These are phyloP conservation scores for Sabellastarte sp. DNA, from an alignment of 2,888 invertebrate genomes.

Conservation along the genomic window DNA sequence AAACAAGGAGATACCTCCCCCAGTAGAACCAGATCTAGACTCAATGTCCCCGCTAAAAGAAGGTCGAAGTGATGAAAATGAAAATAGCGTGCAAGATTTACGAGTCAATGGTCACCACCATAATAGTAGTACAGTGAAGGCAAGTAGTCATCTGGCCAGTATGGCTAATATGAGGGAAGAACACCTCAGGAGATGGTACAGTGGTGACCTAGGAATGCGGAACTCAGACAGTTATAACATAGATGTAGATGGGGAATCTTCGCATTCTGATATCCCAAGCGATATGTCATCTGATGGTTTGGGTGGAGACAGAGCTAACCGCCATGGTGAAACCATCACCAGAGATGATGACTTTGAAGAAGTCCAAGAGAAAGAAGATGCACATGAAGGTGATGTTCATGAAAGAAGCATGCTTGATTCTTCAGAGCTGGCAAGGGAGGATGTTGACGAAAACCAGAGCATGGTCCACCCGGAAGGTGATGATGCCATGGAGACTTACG, in stretches of 20 bases:
- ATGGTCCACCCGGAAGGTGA: no score
- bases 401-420: not conserved
- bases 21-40: not conserved
- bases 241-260: slow-evolving; percentile 1
- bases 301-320: no score
- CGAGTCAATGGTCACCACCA: not conserved
- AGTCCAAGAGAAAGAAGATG: not conserved
- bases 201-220: not conserved
- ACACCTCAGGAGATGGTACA: not conserved
- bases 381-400: not conserved
- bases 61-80: not conserved
- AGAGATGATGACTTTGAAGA: not conserved
- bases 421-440: not conserved
- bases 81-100: not conserved
- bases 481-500: no score
- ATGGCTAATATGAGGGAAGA: not conserved
- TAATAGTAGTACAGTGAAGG: not conserved
- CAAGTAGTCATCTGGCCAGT: no score
- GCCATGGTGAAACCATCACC: not conserved
- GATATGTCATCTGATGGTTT: slow-evolving; percentile 24
- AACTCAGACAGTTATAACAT: not conserved
- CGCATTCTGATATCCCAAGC: slow-evolving; percentile 8
- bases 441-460: no score
- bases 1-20: not conserved
- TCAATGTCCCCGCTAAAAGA: not conserved